Base-by-base conservation (phyloP, 2,888 invertebrate genomes). In the Amphipyra berbera region DNA sequence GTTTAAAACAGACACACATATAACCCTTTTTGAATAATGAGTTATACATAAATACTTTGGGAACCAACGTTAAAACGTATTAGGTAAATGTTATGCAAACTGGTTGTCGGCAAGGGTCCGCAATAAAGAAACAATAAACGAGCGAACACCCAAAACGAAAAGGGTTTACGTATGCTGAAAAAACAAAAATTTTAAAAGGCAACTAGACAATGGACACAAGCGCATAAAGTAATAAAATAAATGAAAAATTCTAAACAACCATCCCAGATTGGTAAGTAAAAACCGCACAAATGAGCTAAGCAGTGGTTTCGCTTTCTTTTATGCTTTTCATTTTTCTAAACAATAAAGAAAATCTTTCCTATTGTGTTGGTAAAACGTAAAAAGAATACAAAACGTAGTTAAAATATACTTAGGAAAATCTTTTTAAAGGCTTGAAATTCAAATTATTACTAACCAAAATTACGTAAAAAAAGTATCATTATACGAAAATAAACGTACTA, bases 101-200 rank as follows among this genome's bases (percentile, higher is more conserved):
- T 84, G 81, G 81, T 81, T 85, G 88, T 85, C 84, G 87, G 88
- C 86, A 81, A 88, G 85, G 84, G 85, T 82, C 83, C 77, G 82
- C 82, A 88, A 90, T 88, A 90, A 89, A 90, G 85, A 84, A 88
- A 88, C 87, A 89, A 90, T 90, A 89, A 89, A 86, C 81, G 83
- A 82, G 79, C 81, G 89, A 88, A 90, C 87, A 87, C 85, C 90
- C 89, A 87, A 81, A 84, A 82, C 82, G 84, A 86, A 89, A 91
- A 89, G 87, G 90, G 87, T 89, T 87, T 83, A 82, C 78, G 79
- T 80, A 71, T 77, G 78, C 76, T 84, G 82, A 82, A 90, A 87
- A 89, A 85, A 84, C n/a, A 68, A 45, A 63, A 45, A 78, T 82
- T 88, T 86, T 81, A 84, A 82, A 86, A 84, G 81, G 74, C 80